Base-by-base conservation (phyloP, 2,888 invertebrate genomes). In the Mactromeris polynyma region DNA sequence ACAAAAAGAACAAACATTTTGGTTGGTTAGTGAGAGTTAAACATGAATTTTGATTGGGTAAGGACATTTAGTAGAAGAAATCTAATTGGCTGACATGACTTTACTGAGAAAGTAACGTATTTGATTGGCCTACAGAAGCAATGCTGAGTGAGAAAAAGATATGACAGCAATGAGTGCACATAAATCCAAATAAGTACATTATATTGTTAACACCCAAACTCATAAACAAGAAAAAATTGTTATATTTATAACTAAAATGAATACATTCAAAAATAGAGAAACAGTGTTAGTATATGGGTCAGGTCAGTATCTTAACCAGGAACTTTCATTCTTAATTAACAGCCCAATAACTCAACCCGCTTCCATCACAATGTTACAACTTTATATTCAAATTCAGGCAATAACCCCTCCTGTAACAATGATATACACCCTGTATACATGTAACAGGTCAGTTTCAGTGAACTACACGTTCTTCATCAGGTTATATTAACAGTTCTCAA, bases 21-120 rank as follows among this genome's bases (percentile, higher is more conserved):
- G 36, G 36, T 73, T 73, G 73, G 73, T 36, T 36, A 73, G 73
- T 36, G 33, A 73, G 19, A 73, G 73, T 33, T 33, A 73, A 73
- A 26, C 73, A 33, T 73, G 73, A 33, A 69, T 36, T 73, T 73
- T 73, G 36, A 73, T 73, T 73, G 36, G 73, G 26, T 73, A 26
- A 64, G 26, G 58, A 64, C n/a, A 26, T 64, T 64, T 3, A 26
- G 26, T 9, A 26, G 26, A n/a, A 64, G 6, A 64, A 64, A n/a
- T 64, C 11, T 26, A 9, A 64, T 64, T 64, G 58, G 58, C 58
- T 26, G 26, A 9, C 26, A 26, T 26, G 26, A 9, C 26, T 64
- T 64, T 64, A 64, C n/a, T 26, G 11, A 64, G 58, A 64, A n/a
- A 64, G 26, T 26, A 64, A 64, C 9, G 6, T 26, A 26, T 64